These are phyloP conservation scores for Bradypus variegatus DNA, from an alignment of 2,797 vertebrate species.

Conservation along the genomic window DNA sequence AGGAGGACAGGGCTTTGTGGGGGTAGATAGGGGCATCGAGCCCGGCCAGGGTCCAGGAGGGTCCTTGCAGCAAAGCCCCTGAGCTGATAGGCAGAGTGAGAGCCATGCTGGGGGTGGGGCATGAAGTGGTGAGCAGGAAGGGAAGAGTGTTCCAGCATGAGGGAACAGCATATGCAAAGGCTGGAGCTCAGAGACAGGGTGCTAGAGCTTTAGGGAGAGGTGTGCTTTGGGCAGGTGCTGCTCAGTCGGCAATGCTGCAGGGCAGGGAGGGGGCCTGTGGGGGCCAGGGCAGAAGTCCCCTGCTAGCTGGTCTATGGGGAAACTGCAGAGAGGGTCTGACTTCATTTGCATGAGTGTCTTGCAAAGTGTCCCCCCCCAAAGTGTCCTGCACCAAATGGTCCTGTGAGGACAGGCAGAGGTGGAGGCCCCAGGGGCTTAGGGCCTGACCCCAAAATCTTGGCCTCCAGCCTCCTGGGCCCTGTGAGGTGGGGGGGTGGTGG, in stretches of 20 bases:
- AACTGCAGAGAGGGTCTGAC: neutral
- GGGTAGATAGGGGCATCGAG: too few relatives aligned
- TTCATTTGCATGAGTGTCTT: too few relatives aligned
- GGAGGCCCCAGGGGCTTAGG: neutral
- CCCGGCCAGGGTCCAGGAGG: neutral
- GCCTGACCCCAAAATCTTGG: neutral
- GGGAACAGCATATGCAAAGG: neutral
- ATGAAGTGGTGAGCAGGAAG: rapidly evolving
- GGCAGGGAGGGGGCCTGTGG: rapidly evolving
- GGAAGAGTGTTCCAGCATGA: neutral
- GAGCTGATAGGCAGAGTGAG: neutral
- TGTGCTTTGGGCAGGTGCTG: neutral
- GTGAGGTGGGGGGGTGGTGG: neutral
- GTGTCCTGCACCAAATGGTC: neutral
- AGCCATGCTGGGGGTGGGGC: rapidly evolving
- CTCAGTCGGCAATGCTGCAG: neutral
- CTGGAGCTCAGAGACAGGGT: too few relatives aligned
- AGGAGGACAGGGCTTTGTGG: too few relatives aligned
- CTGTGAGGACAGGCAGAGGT: neutral
- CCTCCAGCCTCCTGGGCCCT: neutral
- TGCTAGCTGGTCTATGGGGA: rapidly evolving
- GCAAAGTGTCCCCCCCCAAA: too few relatives aligned
- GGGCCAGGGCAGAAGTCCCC: neutral
- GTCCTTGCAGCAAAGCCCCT: neutral
- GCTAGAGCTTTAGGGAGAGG: too few relatives aligned